These are phyloP conservation scores for Zeuzera pyrina DNA, from an alignment of 2,888 invertebrate species.

Conservation along the genomic window DNA sequence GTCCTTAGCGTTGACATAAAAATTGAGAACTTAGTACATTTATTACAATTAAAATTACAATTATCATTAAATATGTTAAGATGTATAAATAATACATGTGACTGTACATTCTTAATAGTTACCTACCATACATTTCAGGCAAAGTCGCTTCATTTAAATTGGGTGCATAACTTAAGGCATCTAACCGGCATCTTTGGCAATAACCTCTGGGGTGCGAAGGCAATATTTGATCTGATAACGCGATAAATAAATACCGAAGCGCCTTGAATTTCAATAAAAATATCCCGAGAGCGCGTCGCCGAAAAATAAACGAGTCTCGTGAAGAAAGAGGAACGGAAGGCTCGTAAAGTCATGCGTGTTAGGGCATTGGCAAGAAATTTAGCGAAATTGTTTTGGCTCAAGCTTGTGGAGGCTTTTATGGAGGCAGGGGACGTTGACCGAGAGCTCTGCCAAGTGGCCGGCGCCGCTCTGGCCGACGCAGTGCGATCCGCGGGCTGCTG, in stretches of 20 bases:
- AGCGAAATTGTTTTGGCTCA: constrained; percentile 68
- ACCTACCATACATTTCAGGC: too few relatives aligned
- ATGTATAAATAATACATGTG: too few relatives aligned
- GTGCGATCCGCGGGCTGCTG: constrained; percentile 51
- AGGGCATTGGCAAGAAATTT: constrained; percentile 62
- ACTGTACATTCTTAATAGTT: too few relatives aligned
- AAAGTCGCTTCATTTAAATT: too few relatives aligned
- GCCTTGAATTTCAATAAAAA: constrained; percentile 49
- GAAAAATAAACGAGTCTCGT: constrained; percentile 47
- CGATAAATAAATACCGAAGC: constrained; percentile 40
- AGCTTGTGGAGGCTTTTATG: constrained; percentile 61
- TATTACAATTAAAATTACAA: too few relatives aligned
- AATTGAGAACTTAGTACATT: too few relatives aligned
- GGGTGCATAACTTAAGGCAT: constrained; percentile 20
- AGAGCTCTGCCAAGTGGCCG: constrained; percentile 62
- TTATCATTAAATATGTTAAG: too few relatives aligned
- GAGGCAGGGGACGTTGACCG: constrained; percentile 60
- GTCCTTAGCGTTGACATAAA: too few relatives aligned
- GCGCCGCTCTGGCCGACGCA: constrained; percentile 65
- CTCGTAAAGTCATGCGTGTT: constrained; percentile 65
- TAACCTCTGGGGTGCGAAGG: constrained; percentile 22
- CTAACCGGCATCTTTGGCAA: constrained; percentile 21
- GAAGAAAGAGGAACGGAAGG: constrained; percentile 32
- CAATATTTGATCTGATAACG: constrained; percentile 45
- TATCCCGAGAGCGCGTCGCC: constrained; percentile 29